Conservation (phyloP, 1,140 invertebrate species). For the Pogonus chalceus region DNA sequence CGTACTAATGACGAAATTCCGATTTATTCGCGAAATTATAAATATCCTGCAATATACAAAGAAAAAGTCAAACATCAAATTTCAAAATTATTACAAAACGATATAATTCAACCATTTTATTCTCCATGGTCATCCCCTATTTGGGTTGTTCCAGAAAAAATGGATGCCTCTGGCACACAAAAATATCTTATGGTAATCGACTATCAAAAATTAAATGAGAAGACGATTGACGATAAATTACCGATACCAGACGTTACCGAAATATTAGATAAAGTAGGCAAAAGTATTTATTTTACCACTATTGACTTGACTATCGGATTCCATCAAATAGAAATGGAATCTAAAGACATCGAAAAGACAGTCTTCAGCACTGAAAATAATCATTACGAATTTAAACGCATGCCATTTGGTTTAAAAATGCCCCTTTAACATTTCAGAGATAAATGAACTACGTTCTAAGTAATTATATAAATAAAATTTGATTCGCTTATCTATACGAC, state of each 20-base stretch:
- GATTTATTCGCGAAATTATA: slow-evolving; percentile 21
- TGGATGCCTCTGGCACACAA: background rate
- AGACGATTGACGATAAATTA: background rate
- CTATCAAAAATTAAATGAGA: background rate
- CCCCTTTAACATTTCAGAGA: background rate
- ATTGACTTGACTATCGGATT: slow-evolving; percentile 18
- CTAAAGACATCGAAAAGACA: background rate
- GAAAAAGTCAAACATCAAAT: slow-evolving; percentile 20
- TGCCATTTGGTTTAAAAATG: background rate
- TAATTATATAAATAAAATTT: slow-evolving; percentile 21
- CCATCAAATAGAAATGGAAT: background rate
- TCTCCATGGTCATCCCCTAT: background rate
- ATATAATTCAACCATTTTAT: slow-evolving; percentile 15
- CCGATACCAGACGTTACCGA: slow-evolving; percentile 3
- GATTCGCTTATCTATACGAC: slow-evolving; percentile 28
- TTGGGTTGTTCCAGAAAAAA: background rate
- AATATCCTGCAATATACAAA: slow-evolving; percentile 25
- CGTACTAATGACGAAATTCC: too few species aligned
- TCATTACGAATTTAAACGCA: background rate
- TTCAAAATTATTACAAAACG: slow-evolving; percentile 13
- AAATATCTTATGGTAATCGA: background rate
- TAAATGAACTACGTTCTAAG: slow-evolving; percentile 20
- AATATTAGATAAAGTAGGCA: slow-evolving; percentile 14
- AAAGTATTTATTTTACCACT: slow-evolving; percentile 16
- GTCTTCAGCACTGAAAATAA: background rate